Conservation (phyloP, 2,888 invertebrate genomes). For the Polymixis lichenea region DNA sequence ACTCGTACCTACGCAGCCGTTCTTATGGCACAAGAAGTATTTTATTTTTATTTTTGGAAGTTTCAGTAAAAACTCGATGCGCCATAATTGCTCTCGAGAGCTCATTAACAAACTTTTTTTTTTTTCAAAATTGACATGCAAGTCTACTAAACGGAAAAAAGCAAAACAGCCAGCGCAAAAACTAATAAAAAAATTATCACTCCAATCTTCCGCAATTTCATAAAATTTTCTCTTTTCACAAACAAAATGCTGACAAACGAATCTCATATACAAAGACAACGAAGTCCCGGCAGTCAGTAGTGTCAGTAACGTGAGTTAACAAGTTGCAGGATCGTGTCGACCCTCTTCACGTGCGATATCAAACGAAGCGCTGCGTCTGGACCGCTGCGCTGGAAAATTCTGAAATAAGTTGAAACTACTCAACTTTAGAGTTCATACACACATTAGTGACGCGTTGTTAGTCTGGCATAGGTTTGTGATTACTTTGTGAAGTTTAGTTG, state of each 20-base stretch:
- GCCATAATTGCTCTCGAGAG: too few relatives aligned
- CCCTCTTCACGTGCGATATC: conserved; percentile 63
- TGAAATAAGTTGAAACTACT: conserved; percentile 52
- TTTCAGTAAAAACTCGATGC: too few relatives aligned
- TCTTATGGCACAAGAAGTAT: too few relatives aligned
- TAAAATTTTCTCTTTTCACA: conserved; percentile 30
- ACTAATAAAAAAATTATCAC: conserved; percentile 22
- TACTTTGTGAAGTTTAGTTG: conserved; percentile 18
- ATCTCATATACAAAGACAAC: conserved; percentile 33
- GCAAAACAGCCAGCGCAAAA: conserved; percentile 15
- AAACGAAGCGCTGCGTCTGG: conserved; percentile 66
- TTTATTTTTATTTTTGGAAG: too few relatives aligned
- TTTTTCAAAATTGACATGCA: conserved; percentile 29
- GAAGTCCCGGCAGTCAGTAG: not conserved
- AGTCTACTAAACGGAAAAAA: not conserved
- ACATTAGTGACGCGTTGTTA: conserved; percentile 24
- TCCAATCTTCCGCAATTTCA: conserved; percentile 13
- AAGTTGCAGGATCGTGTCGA: conserved; percentile 42
- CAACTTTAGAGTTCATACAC: conserved; percentile 62
- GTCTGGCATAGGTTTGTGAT: conserved; percentile 1
- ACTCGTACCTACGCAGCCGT: too few relatives aligned
- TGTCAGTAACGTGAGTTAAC: not conserved
- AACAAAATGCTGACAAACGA: conserved; percentile 43
- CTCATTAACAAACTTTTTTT: too few relatives aligned
- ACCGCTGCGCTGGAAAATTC: conserved; percentile 69